Percentiles rank a stretch among this genome's conserved stretches.
These are phyloP conservation scores for Notodonta dromedarius DNA, from an alignment of 2,888 invertebrate genomes.

Conservation along the genomic window DNA sequence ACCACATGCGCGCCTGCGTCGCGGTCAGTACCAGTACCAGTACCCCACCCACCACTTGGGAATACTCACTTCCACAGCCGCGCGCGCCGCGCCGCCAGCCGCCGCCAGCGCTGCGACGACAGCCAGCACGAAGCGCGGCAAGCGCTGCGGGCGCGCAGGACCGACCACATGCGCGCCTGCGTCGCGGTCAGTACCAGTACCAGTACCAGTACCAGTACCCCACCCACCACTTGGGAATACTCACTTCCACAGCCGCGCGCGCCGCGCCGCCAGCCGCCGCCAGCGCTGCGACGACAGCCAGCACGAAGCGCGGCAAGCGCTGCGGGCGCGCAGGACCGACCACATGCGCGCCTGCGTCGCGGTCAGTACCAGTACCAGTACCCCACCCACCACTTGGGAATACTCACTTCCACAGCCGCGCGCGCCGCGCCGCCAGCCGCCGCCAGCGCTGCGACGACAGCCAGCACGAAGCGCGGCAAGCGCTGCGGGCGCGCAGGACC, in stretches of 20 bases:
- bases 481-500: background rate
- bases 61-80: background rate
- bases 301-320: background rate
- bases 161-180: slow-evolving; percentile 8
- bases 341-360: slow-evolving; percentile 10
- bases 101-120: slow-evolving; percentile 7
- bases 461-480: slow-evolving; percentile 7
- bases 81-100: slow-evolving; percentile 1
- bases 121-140: slow-evolving; percentile 9
- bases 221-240: background rate
- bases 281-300: background rate
- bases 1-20: slow-evolving; percentile 9
- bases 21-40: slow-evolving; percentile 18
- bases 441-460: slow-evolving; percentile 7
- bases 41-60: background rate
- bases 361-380: no score
- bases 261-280: no score
- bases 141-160: background rate
- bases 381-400: background rate
- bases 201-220: no score
- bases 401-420: slow-evolving; percentile 2
- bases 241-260: no score
- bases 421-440: background rate
- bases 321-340: background rate
- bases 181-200: slow-evolving; percentile 11